Conservation (phyloP, 92 coral and sea anemone species). For the Palythoa heliodiscus region DNA sequence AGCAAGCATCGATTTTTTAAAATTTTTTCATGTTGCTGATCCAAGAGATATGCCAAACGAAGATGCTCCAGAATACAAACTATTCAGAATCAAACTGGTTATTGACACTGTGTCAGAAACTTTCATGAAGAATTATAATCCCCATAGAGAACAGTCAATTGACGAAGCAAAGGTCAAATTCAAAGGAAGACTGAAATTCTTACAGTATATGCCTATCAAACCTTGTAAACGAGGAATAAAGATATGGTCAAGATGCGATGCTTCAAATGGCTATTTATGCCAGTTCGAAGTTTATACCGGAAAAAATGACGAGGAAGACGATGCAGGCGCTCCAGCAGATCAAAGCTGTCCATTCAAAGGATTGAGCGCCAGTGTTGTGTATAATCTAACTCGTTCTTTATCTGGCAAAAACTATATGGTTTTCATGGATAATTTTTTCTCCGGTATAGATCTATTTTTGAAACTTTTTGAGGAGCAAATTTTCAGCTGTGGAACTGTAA, state of each 20-base stretch:
- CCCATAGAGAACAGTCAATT: background rate
- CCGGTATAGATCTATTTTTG: slow-evolving; percentile 23
- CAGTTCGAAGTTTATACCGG: slow-evolving; percentile 34
- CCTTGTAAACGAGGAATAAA: too few relatives aligned
- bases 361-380: slow-evolving; percentile 33
- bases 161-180: too few relatives aligned
- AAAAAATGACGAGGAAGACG: slow-evolving; percentile 36
- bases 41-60: slow-evolving; percentile 20
- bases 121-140: slow-evolving; percentile 7
- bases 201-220: too few relatives aligned
- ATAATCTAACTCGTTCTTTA: slow-evolving; percentile 17
- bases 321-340: slow-evolving; percentile 17
- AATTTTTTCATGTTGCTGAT: slow-evolving; percentile 17
- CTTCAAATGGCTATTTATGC: too few relatives aligned
- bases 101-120: background rate
- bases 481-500: slow-evolving; percentile 31
- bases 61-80: background rate
- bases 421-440: slow-evolving; percentile 42
- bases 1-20: slow-evolving; percentile 12
- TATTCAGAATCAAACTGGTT: background rate
- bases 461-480: too few relatives aligned
- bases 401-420: slow-evolving; percentile 38
- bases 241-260: background rate
- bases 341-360: too few relatives aligned
- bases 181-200: too few relatives aligned